phyloP scores from a whole-genome alignment of 2,888 invertebrate species.

The Lepidochrysops patricia region DNA sequence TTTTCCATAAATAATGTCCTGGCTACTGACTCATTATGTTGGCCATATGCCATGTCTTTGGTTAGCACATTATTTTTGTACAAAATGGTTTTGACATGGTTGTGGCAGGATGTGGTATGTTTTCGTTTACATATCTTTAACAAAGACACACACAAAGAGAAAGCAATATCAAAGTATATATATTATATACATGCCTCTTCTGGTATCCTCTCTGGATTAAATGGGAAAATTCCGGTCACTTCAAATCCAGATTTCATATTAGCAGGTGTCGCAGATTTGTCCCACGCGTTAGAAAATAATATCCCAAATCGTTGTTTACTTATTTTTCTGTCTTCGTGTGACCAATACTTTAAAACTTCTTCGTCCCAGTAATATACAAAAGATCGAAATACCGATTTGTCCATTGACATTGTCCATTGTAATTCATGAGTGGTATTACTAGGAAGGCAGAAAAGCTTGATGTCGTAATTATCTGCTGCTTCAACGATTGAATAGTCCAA shows the following conservation, averaged over 20 bases:
- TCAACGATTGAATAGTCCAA: slow-evolving; percentile 14
- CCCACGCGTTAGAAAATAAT: slow-evolving; percentile 4
- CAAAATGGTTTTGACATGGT: not conserved
- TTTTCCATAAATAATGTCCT: not conserved
- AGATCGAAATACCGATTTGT: slow-evolving; percentile 33
- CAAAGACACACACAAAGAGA: too few species aligned
- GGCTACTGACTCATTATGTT: not conserved
- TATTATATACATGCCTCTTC: slow-evolving; percentile 2
- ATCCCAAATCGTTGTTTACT: not conserved
- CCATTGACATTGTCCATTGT: too few species aligned
- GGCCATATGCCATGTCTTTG: not conserved
- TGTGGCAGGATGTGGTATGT: not conserved
- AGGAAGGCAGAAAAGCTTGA: slow-evolving; percentile 1
- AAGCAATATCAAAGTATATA: too few species aligned
- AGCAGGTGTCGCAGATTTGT: slow-evolving; percentile 15
- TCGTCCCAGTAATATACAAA: slow-evolving; percentile 39
- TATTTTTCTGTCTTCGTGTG: slow-evolving; percentile 23
- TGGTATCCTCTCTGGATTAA: not conserved
- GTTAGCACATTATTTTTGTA: not conserved
- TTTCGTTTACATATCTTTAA: not conserved
- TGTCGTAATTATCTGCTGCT: slow-evolving; percentile 3
- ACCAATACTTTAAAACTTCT: slow-evolving; percentile 32
- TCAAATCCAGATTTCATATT: slow-evolving; percentile 17
- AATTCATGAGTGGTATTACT: too few species aligned
- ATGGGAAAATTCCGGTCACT: slow-evolving; percentile 1